Percentiles rank a stretch among this genome's conserved stretches.
Conservation (phyloP, 2,113 vertebrate species). For the Phyllostomus hastatus region DNA sequence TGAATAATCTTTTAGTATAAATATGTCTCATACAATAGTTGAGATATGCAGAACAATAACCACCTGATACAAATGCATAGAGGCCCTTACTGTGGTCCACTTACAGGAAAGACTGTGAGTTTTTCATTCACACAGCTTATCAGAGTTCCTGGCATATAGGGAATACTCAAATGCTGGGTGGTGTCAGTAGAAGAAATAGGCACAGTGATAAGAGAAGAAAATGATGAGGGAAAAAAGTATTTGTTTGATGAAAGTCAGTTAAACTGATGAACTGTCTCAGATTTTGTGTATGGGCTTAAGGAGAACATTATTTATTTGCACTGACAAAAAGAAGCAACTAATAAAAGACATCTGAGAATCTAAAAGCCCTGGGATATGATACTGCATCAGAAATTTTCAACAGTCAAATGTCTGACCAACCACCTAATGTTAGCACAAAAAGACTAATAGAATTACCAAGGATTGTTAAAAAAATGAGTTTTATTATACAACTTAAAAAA, state of each 20-base stretch:
- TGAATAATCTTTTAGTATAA: neutral
- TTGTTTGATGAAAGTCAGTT: neutral
- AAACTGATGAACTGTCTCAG: neutral
- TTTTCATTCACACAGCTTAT: neutral
- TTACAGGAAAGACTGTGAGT: neutral
- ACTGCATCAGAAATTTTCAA: neutral
- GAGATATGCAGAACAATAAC: neutral
- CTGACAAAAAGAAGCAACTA: neutral
- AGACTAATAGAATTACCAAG: neutral
- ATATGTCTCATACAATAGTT: neutral
- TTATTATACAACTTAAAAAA: neutral
- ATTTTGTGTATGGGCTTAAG: neutral
- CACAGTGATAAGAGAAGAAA: neutral
- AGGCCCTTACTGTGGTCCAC: neutral
- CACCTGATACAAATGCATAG: neutral
- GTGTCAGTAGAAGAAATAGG: neutral
- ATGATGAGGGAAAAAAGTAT: neutral
- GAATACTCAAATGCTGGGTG: neutral
- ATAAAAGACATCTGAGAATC: neutral
- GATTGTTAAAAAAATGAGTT: neutral
- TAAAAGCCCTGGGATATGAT: neutral
- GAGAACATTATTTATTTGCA: neutral
- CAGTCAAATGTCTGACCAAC: neutral
- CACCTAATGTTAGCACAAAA: neutral
- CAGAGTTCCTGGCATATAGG: neutral